These are phyloP conservation scores for Bos taurus DNA, from an alignment of 2,113 vertebrate species.

Conservation along the genomic window ARS-UCD2.0 NC_037344.1:20128501-20129000, in stretches of 20 bases:
- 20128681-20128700: background rate
- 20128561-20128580: slow-evolving; percentile 63
- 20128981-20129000: background rate
- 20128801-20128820: background rate
- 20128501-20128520: slow-evolving; percentile 70
- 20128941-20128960: background rate
- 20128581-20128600: background rate
- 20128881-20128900: background rate
- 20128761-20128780: background rate
- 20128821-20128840: background rate
- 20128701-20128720: background rate
- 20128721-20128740: background rate
- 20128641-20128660: background rate
- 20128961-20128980: background rate
- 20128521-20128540: slow-evolving; percentile 56
- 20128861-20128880: background rate
- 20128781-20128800: background rate
- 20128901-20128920: background rate
- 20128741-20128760: background rate
- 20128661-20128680: background rate
- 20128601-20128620: background rate
- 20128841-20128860: background rate
- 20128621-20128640: background rate
- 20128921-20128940: background rate
- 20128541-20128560: slow-evolving; percentile 70